Conservation (phyloP, 2,113 vertebrate genomes). For the Drymodes brunneopygia region DNA sequence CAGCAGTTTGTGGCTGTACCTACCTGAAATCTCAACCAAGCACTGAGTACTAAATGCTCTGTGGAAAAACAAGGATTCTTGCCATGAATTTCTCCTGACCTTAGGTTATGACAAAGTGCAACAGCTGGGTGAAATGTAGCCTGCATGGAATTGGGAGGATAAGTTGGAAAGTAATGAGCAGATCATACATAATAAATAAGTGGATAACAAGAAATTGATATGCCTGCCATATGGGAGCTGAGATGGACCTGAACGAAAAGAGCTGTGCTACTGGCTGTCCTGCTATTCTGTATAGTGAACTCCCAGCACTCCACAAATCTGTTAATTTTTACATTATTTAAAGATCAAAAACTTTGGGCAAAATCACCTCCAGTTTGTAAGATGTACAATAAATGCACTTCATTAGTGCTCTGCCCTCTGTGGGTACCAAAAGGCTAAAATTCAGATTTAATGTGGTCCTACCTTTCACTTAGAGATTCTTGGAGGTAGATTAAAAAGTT, state of each 20-base stretch:
- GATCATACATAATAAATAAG: constrained; percentile 57
- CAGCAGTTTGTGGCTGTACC: background rate
- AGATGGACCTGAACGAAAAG: background rate
- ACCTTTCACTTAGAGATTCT: background rate
- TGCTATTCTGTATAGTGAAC: background rate
- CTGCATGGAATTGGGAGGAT: background rate
- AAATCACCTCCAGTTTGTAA: background rate
- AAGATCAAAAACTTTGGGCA: background rate
- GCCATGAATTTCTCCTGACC: background rate
- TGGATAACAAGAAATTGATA: constrained; percentile 50
- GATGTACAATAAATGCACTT: background rate
- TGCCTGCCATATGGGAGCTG: constrained; percentile 8
- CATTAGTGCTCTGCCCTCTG: background rate
- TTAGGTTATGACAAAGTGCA: constrained; percentile 1
- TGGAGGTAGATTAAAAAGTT: background rate
- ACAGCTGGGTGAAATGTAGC: constrained; percentile 43
- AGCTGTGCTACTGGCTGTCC: background rate
- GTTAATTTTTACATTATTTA: background rate
- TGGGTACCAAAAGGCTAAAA: background rate
- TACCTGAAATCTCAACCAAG: background rate
- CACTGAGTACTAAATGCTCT: background rate
- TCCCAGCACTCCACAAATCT: background rate
- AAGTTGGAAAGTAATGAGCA: constrained; percentile 19
- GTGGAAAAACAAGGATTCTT: constrained; percentile 6
- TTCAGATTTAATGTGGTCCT: background rate